Evolutionary conservation across 2,113 vertebrate species (phyloP).

Genomic region (Ovibos moschatus): DNA sequence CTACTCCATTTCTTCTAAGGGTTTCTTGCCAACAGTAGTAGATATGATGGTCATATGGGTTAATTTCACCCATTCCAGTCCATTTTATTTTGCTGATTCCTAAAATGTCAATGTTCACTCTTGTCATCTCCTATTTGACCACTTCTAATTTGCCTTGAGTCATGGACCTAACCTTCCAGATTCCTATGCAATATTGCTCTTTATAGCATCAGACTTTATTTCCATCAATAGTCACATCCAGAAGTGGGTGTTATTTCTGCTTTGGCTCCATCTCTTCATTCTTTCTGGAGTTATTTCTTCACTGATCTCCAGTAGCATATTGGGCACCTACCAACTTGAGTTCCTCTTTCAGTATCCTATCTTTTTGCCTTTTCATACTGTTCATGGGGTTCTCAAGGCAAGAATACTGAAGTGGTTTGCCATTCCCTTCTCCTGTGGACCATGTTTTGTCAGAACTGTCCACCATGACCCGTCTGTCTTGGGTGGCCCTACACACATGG

Average conservation of each 20-base stretch:
- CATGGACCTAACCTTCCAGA: not conserved
- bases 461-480: not conserved
- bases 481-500: not conserved
- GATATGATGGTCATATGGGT: not conserved
- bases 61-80: not conserved
- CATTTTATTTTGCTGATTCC: not conserved
- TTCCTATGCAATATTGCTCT: not conserved
- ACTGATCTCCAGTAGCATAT: not conserved
- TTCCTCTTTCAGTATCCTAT: not conserved
- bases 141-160: not conserved
- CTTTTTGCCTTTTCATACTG: not conserved
- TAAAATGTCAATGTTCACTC: not conserved
- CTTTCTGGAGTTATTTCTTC: not conserved
- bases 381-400: not conserved
- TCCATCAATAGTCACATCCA: not conserved
- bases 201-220: not conserved
- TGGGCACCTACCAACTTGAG: not conserved
- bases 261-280: not conserved
- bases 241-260: not conserved
- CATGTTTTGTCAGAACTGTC: not conserved
- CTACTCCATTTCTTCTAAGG: not conserved
- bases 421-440: not conserved
- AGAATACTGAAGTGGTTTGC: not conserved
- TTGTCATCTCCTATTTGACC: not conserved
- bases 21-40: not conserved